phyloP scores from a whole-genome alignment of 2,797 vertebrate genomes.

The Chloroceryle inda region DNA sequence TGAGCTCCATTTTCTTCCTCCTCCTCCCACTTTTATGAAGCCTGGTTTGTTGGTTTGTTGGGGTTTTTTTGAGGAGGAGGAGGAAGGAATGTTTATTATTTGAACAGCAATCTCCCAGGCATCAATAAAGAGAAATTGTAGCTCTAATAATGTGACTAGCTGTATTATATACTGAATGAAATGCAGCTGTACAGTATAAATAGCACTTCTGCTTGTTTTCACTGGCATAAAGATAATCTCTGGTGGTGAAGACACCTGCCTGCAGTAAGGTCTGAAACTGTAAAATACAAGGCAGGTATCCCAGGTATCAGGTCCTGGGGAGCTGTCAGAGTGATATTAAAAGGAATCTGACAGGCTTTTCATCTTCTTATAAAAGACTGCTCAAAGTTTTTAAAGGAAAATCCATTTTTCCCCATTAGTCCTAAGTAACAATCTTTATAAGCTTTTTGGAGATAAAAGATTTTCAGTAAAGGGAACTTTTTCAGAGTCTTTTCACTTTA shows the following conservation, averaged over 20 bases:
- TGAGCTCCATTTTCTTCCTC: slow-evolving; percentile 28
- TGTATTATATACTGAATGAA: not conserved
- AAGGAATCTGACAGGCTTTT: not conserved
- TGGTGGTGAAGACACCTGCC: not conserved
- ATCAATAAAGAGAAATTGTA: slow-evolving; percentile 9
- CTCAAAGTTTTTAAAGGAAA: not conserved
- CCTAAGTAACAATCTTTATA: not conserved
- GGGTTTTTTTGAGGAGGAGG: not conserved
- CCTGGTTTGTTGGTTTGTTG: not conserved
- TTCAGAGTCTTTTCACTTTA: not conserved
- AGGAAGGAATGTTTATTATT: not conserved
- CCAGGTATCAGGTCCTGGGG: not conserved
- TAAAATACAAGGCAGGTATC: not conserved
- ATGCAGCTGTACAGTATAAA: slow-evolving; percentile 24
- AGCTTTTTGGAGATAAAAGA: not conserved
- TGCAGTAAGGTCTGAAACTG: not conserved
- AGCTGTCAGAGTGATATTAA: not conserved
- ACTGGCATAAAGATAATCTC: not conserved
- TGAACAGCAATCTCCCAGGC: slow-evolving; percentile 28
- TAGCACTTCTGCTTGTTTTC: not conserved
- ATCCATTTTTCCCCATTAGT: not conserved
- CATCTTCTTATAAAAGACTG: not conserved
- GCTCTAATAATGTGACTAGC: not conserved
- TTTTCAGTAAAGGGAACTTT: not conserved
- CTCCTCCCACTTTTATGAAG: not conserved